Conservation (phyloP, 92 coral and sea anemone species). For the Heteractis magnifica region DNA sequence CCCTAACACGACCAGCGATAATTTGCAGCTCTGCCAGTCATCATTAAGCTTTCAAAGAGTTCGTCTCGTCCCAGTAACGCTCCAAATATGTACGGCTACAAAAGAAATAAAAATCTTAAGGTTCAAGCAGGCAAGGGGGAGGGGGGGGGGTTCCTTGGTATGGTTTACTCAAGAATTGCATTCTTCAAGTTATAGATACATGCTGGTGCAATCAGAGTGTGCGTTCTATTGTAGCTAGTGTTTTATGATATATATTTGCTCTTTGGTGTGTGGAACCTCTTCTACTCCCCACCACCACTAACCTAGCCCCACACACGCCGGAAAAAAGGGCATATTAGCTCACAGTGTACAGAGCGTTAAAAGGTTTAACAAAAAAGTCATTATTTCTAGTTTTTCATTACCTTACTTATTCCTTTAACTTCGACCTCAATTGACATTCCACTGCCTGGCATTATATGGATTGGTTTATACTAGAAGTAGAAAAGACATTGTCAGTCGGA, state of each 20-base stretch:
- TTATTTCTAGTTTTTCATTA: neutral
- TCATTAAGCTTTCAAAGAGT: conserved; percentile 62
- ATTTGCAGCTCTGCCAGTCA: conserved; percentile 65
- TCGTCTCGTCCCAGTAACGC: conserved; percentile 91
- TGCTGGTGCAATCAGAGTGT: no score
- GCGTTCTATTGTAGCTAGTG: no score
- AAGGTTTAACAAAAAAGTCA: no score
- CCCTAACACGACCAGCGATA: conserved; percentile 64
- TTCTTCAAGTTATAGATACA: no score
- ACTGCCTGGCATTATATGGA: conserved; percentile 79
- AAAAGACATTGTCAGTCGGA: neutral
- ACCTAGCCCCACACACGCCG: no score
- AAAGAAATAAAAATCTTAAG: neutral
- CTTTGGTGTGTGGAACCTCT: no score
- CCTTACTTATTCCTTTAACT: conserved; percentile 69
- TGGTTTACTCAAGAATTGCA: no score
- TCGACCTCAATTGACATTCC: conserved; percentile 91
- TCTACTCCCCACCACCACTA: no score
- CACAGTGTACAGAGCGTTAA: no score
- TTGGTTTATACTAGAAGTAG: conserved; percentile 76
- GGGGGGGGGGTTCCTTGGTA: neutral
- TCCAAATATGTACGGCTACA: conserved; percentile 89
- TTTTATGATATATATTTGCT: no score
- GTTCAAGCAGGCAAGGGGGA: neutral
- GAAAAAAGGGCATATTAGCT: no score